Evolutionary conservation across 2,113 vertebrate species (phyloP).

Genomic region (Spheniscus mendiculus): DNA sequence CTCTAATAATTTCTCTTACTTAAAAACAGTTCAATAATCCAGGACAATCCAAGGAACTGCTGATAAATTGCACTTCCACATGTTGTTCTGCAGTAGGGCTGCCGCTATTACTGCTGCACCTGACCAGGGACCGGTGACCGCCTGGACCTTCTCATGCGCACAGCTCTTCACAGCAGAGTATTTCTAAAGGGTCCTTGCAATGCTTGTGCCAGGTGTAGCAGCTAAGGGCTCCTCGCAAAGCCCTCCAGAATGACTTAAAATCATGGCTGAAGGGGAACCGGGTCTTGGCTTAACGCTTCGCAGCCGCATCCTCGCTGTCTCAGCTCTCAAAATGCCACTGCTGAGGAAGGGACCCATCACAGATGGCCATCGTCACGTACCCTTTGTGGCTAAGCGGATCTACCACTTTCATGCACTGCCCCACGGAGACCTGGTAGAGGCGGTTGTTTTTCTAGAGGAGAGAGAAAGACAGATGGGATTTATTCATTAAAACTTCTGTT

Average conservation of each 20-base stretch:
- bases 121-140: not conserved
- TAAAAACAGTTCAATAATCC: not conserved
- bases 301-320: not conserved
- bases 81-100: not conserved
- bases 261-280: not conserved
- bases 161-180: not conserved
- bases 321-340: conserved; percentile 89
- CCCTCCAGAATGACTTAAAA: not conserved
- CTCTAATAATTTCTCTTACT: conserved; percentile 39
- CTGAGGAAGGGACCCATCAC: conserved; percentile 84
- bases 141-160: not conserved
- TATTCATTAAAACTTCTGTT: not conserved
- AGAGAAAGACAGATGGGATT: not conserved
- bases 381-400: conserved; percentile 82
- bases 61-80: not conserved
- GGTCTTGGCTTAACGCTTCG: not conserved
- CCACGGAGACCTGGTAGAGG: conserved; percentile 94
- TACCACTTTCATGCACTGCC: conserved; percentile 87
- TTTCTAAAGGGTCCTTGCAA: not conserved
- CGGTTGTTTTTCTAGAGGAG: conserved; percentile 83
- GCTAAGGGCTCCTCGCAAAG: not conserved
- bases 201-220: not conserved
- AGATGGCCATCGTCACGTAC: conserved; percentile 91
- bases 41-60: not conserved
- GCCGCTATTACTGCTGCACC: not conserved